Evolutionary conservation across 2,888 invertebrate genomes (phyloP).

Genomic region (Leuctra nigra): DNA sequence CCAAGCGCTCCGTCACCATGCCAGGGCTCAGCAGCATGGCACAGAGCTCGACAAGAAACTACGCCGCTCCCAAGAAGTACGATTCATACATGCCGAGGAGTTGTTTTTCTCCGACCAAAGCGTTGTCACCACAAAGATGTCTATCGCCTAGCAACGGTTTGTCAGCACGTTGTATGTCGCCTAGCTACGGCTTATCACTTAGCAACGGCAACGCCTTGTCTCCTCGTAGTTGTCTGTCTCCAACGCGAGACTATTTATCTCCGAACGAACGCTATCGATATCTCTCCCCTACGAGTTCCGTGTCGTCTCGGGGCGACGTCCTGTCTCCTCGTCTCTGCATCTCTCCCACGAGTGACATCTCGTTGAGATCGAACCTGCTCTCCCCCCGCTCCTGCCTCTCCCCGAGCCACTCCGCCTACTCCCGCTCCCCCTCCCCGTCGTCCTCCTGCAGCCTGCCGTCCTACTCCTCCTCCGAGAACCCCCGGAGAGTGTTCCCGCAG

Average conservation of each 20-base stretch:
- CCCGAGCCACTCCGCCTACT: background rate
- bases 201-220: background rate
- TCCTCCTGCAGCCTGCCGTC: constrained; percentile 27
- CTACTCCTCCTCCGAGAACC: constrained; percentile 33
- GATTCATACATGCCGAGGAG: background rate
- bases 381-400: background rate
- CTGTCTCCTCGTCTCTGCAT: background rate
- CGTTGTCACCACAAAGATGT: background rate
- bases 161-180: background rate
- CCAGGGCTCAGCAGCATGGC: background rate
- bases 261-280: background rate
- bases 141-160: background rate
- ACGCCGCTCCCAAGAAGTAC: background rate
- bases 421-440: constrained; percentile 31
- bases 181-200: background rate
- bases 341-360: background rate
- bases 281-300: background rate
- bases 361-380: background rate
- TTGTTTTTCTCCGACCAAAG: too few species aligned
- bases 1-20: background rate
- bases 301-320: background rate
- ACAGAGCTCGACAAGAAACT: background rate
- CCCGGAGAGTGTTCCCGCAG: constrained; percentile 65
- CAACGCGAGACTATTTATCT: too few species aligned
- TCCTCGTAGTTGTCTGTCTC: background rate